Evolutionary conservation across 2,113 vertebrate genomes (phyloP), one percentile per base, ranked within the genome.

Genomic region (Ancistrus triradiatus): DNA sequence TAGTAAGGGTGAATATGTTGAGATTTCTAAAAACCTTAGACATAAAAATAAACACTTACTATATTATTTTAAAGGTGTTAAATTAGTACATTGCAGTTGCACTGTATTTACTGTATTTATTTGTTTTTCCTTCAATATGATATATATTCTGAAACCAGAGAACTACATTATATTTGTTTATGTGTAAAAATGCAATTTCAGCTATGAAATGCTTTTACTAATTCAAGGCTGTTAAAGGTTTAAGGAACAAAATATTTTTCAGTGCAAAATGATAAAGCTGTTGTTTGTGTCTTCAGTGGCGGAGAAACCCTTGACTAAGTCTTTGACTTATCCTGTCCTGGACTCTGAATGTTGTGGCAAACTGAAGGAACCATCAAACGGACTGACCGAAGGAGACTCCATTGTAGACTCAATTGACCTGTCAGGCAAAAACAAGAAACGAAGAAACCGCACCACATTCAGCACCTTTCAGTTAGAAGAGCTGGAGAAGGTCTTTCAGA

Each of bases 401-500:
- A 80, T 90, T 14, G 87, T 88, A 0, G 86, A 90, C 74, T 90
- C 88, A 66, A 86, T 91, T 0, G 85, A 92, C 70, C 60, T 90
- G 59, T 86, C 88, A 33, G 83, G 81, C 79, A 95, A 91, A 72
- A 91, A 87, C 88, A 97, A 95, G 85, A 97, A 96, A 81, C 60
- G 93, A 1, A 87, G 94, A 50, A 95, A 96, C 64, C 90, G 94
- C 42, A 96, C 94, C 0, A 97, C 94, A 1, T 97, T 97, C 86
- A 96, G 92, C 85, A 93, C 91, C 0, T 94, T 92, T 81, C 94
- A 97, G 82, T 88, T 97, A 75, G 93, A 96, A 77, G 93, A 97
- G 78, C 84, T 97, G 77, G 94, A 97, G 82, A 96, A 94, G 47
- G 92, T 96, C 19, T 97, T 97, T 79, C 93, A 96, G 86, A 95